phyloP scores from a whole-genome alignment of 2,888 invertebrate species.

The Drosophila robusta region DNA sequence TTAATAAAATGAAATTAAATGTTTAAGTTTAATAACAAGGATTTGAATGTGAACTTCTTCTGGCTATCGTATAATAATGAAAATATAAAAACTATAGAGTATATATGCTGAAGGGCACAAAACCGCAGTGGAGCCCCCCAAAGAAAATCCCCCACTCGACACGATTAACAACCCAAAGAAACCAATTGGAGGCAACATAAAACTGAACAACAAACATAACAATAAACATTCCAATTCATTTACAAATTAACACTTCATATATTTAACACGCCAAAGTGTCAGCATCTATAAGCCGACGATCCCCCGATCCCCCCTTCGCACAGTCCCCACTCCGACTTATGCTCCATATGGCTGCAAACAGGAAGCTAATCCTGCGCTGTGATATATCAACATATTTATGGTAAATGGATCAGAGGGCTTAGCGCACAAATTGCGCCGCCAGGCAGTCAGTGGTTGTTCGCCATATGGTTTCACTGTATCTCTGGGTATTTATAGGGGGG shows the following conservation, averaged over 20 bases:
- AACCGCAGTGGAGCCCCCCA: neutral
- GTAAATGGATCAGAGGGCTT: conserved; percentile 77
- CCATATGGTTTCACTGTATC: conserved; percentile 58
- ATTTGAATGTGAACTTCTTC: too few relatives aligned
- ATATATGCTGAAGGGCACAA: too few relatives aligned
- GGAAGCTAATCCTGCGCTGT: conserved; percentile 79
- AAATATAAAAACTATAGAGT: too few relatives aligned
- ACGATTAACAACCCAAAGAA: conserved; percentile 9
- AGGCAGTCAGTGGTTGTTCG: conserved; percentile 56
- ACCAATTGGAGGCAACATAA: conserved; percentile 59
- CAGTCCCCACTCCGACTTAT: neutral
- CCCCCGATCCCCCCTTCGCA: neutral
- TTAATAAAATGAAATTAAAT: too few relatives aligned
- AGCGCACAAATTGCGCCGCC: conserved; percentile 39
- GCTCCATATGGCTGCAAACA: conserved; percentile 78
- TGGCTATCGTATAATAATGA: too few relatives aligned
- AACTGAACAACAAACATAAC: conserved; percentile 56
- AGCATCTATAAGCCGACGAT: conserved; percentile 11
- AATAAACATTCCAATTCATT: conserved; percentile 63
- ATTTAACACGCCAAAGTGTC: conserved; percentile 62
- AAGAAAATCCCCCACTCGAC: neutral
- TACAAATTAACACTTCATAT: conserved; percentile 79
- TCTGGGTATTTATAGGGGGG: conserved; percentile 2
- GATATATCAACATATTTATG: conserved; percentile 81
- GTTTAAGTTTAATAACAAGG: too few relatives aligned